Evolutionary conservation across 2,113 vertebrate species (phyloP).

Genomic region (Colaptes auratus): DNA sequence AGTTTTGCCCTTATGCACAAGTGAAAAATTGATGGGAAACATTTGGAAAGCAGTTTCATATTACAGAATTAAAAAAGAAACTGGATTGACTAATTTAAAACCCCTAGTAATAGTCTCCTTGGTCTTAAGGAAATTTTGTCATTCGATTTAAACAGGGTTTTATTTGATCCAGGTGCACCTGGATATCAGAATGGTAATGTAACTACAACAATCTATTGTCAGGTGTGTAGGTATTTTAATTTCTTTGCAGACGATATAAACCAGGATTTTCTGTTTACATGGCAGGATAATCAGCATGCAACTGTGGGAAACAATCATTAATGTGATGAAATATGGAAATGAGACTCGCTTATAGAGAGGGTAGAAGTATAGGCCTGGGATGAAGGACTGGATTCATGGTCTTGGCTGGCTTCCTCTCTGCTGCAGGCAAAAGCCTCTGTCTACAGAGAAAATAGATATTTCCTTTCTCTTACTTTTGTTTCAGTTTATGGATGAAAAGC

Average conservation of each 20-base stretch:
- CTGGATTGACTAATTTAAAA: background rate
- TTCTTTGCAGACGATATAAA: slow-evolving; percentile 37
- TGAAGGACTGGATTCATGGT: background rate
- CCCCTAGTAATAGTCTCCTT: background rate
- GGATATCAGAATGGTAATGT: slow-evolving; percentile 11
- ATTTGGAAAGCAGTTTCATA: background rate
- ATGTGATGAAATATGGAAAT: slow-evolving; percentile 28
- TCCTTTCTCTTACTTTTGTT: background rate
- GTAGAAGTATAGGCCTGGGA: background rate
- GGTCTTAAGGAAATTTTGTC: slow-evolving; percentile 41
- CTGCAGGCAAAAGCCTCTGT: background rate
- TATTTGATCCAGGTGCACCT: slow-evolving; percentile 55
- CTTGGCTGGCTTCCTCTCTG: background rate
- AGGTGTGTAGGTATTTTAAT: slow-evolving; percentile 11
- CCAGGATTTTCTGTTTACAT: slow-evolving; percentile 38
- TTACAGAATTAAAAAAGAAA: slow-evolving; percentile 17
- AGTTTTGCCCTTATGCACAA: slow-evolving; percentile 26
- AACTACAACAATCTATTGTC: slow-evolving; percentile 43
- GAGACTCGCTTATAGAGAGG: background rate
- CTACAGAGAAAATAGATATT: background rate
- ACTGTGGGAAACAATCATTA: background rate
- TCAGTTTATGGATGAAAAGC: background rate
- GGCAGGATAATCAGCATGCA: slow-evolving; percentile 27
- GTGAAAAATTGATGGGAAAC: slow-evolving; percentile 5
- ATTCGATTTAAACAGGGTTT: slow-evolving; percentile 36